A percentile compares a stretch with the other conserved stretches of the same genome.
Evolutionary conservation across 1,140 invertebrate genomes (phyloP).

Genomic region (Hylaeus anthracinus): DNA sequence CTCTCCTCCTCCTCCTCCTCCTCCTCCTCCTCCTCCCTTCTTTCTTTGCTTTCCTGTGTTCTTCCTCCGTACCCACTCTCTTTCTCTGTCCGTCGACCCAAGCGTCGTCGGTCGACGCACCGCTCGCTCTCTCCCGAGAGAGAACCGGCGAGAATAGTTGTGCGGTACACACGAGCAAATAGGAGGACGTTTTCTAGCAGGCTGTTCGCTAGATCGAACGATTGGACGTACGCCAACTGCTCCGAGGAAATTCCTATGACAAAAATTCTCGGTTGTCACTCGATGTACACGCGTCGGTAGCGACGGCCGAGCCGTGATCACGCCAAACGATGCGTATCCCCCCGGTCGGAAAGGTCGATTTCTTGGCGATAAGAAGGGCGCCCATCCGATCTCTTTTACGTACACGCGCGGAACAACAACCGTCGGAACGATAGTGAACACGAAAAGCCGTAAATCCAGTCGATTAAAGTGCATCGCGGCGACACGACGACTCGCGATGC

Average conservation of each 20-base stretch:
- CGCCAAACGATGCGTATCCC: not conserved
- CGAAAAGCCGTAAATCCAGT: not conserved
- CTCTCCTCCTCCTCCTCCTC: too few species aligned
- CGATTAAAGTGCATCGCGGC: constrained; percentile 21
- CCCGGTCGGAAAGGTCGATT: constrained; percentile 6
- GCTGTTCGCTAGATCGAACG: constrained; percentile 30
- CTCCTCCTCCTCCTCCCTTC: not conserved
- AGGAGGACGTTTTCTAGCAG: constrained; percentile 29
- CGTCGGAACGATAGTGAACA: not conserved
- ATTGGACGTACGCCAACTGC: constrained; percentile 48
- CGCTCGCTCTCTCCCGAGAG: not conserved
- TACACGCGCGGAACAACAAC: not conserved
- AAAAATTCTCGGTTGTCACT: constrained; percentile 41
- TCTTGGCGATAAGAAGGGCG: constrained; percentile 16
- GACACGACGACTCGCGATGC: not conserved
- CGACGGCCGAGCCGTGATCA: too few species aligned
- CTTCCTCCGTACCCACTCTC: constrained; percentile 3
- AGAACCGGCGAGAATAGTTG: constrained; percentile 35
- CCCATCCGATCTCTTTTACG: constrained; percentile 11
- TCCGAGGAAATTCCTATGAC: constrained; percentile 38
- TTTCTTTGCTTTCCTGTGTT: constrained; percentile 2
- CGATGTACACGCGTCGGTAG: constrained; percentile 5
- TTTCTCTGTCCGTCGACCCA: not conserved
- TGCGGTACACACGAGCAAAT: constrained; percentile 15
- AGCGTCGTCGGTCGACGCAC: constrained; percentile 21